Percentiles rank a stretch among this genome's conserved stretches.
These are phyloP conservation scores for Trissolcus basalis DNA, from an alignment of 1,140 invertebrate genomes.

Conservation along the genomic window DNA sequence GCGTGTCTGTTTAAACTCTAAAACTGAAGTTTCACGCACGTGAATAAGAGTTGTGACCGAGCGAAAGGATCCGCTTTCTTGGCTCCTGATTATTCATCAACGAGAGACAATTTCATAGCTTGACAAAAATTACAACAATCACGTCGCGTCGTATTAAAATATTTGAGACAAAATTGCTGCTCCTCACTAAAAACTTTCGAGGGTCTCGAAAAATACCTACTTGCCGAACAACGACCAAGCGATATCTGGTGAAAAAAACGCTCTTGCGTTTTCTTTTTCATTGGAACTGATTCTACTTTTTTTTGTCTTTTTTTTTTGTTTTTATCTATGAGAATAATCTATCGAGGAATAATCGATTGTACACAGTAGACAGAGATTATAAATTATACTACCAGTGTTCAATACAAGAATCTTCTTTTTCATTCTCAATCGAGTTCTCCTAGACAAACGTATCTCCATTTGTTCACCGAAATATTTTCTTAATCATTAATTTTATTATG, in stretches of 20 bases:
- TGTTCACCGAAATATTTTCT: too few relatives aligned
- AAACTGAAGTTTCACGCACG: slow-evolving; percentile 46
- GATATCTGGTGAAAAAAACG: slow-evolving; percentile 38
- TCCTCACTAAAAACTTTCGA: slow-evolving; percentile 23
- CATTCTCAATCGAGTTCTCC: too few relatives aligned
- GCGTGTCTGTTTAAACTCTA: slow-evolving; percentile 45
- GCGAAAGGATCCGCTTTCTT: slow-evolving; percentile 52
- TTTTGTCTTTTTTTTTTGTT: background rate
- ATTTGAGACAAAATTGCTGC: slow-evolving; percentile 33
- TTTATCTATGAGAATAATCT: slow-evolving; percentile 2
- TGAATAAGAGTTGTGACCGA: slow-evolving; percentile 36
- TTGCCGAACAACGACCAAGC: slow-evolving; percentile 17
- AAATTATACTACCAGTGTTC: too few relatives aligned
- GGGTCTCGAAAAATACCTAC: slow-evolving; percentile 23
- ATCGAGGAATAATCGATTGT: slow-evolving; percentile 1
- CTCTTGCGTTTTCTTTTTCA: slow-evolving; percentile 12
- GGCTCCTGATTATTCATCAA: slow-evolving; percentile 44
- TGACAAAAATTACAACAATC: slow-evolving; percentile 46
- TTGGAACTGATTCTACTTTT: slow-evolving; percentile 25
- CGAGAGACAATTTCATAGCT: slow-evolving; percentile 42
- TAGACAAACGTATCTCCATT: too few relatives aligned
- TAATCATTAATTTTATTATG: too few relatives aligned
- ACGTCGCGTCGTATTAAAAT: slow-evolving; percentile 30
- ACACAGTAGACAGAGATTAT: too few relatives aligned
- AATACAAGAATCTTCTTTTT: too few relatives aligned